Base-by-base conservation (phyloP, 2,113 vertebrate genomes). In the Blennius ocellaris region DNA sequence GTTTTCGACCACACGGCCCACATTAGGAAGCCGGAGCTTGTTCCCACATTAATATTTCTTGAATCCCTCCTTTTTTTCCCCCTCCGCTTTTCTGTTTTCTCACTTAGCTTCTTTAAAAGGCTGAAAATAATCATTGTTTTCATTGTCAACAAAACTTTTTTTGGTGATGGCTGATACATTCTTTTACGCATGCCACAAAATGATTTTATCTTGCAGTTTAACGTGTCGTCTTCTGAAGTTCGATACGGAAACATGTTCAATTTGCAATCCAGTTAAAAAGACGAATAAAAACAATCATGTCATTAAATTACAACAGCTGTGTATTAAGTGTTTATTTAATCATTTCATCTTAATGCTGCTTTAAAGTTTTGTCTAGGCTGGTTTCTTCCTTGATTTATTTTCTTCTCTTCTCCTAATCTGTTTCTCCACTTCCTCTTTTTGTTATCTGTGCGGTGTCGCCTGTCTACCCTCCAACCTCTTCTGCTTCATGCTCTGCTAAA, bases 11-110 rank as follows among this genome's bases (percentile, higher is more conserved):
- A 53, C 76, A 73, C 43, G 65, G 65, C 73, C 60, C 37, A 77
- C 72, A 73, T 76, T 76, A 74, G 70, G 30, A 68, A 53, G 30
- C 52, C 72, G 58, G 58, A 51, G n/a, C 73, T 71, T 69, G 52
- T 69, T 72, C 47, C 73, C 53, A 65, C 70, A 76, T 76, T 72
- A 67, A 83, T 76, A 79, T 81, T 78, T 82, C 38, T 44, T 30
- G 62, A 76, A 73, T 44, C 39, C 49, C 45, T 16, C 12, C 21
- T 48, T 55, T 45, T n/a, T n/a, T n/a, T n/a, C n/a, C n/a, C n/a
- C n/a, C n/a, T n/a, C n/a, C n/a, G 1, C 8, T 77, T 55, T 75
- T 40, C 43, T 68, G 43, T 73, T 79, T 73, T 77, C 38, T 51
- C 59, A 54, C 69, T 75, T 37, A 5, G 54, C n/a, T 41, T 2